Base-by-base conservation (phyloP, 2,888 invertebrate species). In the Drosophila gaucha region DNA sequence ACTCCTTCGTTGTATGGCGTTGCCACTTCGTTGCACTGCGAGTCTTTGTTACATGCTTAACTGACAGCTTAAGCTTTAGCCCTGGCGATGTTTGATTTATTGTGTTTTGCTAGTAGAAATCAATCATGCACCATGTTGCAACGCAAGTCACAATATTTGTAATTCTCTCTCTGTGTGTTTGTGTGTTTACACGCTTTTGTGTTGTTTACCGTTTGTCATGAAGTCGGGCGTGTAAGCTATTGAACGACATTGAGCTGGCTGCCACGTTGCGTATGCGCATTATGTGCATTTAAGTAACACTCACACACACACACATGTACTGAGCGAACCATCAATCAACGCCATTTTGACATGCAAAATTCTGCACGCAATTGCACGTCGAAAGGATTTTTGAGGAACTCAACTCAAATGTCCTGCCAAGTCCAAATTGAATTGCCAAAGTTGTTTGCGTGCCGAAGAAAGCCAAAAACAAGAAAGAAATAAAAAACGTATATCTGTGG, bases 191-290 rank as follows among this genome's bases (percentile, higher is more conserved):
- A 24, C 31, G 49, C 55, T 35, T 24, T 60, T 43, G 28, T 46
- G 56, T 59, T 63, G 54, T 49, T 63, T 49, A 44, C n/a, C 43
- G 63, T 63, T 41, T 72, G 77, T 64, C 64, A 57, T 39, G 26
- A 47, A 62, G 65, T 59, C 41, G 36, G 38, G 56, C 35, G 47
- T 43, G 38, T 31, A 49, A 36, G 36, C 14, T 43, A 6, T 12
- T 60, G 10, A 43, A 26, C 49, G 39, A 52, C 44, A 51, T 33
- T 22, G 39, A 31, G 9, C 47, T 36, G 14, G 51, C 69, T 50
- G 67, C 52, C 63, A 85, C 74, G 64, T 30, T 87, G 86, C 80
- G 87, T 87, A 85, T 87, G 70, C 82, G 85, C 78, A 87, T 62
- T 84, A 51, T 78, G 56, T 85, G 80, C 86, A 78, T 62, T 74